phyloP scores from a whole-genome alignment of 1,140 invertebrate species.

The Euura saliciscinereae region DNA sequence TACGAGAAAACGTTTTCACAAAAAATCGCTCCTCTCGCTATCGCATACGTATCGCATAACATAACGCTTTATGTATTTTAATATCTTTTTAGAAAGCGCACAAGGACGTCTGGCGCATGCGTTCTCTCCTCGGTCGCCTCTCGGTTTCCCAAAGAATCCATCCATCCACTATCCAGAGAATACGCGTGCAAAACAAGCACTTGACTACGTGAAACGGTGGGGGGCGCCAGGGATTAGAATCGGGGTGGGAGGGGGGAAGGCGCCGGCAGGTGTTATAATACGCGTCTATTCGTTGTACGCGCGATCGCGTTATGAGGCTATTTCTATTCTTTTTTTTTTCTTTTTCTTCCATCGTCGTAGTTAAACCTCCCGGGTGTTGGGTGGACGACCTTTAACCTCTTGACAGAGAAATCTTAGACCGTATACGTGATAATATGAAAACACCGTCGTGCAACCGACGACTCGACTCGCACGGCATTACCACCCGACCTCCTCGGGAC shows the following conservation, averaged over 20 bases:
- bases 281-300: neutral
- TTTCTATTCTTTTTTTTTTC: no score
- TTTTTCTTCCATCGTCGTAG: no score
- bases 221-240: neutral
- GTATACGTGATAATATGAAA: no score
- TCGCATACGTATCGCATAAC: constrained; percentile 17
- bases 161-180: no score
- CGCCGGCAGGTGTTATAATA: constrained; percentile 1
- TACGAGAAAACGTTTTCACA: constrained; percentile 3
- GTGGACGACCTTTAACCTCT: constrained; percentile 4
- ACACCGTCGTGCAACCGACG: no score
- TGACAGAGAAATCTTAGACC: neutral
- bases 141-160: no score
- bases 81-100: constrained; percentile 33
- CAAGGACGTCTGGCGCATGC: constrained; percentile 24
- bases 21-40: neutral
- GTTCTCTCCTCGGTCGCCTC: neutral
- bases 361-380: neutral
- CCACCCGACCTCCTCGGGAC: no score
- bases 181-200: constrained; percentile 2
- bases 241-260: neutral
- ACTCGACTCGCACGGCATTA: no score
- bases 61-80: constrained; percentile 13
- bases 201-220: neutral
- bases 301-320: no score